These are phyloP conservation scores for Leptinotarsa defecta DNA, from an alignment of 1,140 invertebrate genomes.

Conservation along the genomic window DNA sequence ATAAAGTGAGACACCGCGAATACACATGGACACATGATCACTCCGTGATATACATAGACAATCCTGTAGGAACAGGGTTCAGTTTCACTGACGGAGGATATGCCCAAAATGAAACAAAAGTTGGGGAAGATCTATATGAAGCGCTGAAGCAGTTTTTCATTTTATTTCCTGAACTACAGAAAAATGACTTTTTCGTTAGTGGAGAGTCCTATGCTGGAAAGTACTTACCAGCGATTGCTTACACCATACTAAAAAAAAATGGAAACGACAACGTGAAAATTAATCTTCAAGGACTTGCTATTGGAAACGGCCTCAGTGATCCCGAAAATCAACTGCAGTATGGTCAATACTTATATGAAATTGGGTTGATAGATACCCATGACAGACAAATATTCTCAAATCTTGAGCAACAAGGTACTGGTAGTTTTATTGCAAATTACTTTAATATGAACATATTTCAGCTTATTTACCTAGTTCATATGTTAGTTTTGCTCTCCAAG, in stretches of 20 bases:
- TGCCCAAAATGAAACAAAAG: conserved; percentile 66
- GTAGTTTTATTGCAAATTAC: not conserved
- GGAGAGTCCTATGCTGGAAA: conserved; percentile 88
- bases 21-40: conserved; percentile 63
- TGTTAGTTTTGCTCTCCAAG: not conserved
- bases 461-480: no score
- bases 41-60: conserved; percentile 82
- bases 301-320: conserved; percentile 84
- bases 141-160: conserved; percentile 73
- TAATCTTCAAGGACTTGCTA: conserved; percentile 75
- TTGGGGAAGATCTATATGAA: conserved; percentile 68
- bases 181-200: conserved; percentile 73
- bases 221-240: conserved; percentile 76
- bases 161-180: conserved; percentile 70
- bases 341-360: conserved; percentile 71
- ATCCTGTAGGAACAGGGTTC: conserved; percentile 82
- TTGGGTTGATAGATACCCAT: conserved; percentile 73
- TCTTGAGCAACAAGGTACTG: conserved; percentile 60
- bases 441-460: not conserved
- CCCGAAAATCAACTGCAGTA: conserved; percentile 77
- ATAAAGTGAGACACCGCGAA: conserved; percentile 58
- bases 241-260: conserved; percentile 74
- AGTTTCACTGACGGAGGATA: conserved; percentile 75
- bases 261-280: conserved; percentile 64
- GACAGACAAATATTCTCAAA: conserved; percentile 62